phyloP scores from a whole-genome alignment of 2,113 vertebrate species.

The Butorides virescens region DNA sequence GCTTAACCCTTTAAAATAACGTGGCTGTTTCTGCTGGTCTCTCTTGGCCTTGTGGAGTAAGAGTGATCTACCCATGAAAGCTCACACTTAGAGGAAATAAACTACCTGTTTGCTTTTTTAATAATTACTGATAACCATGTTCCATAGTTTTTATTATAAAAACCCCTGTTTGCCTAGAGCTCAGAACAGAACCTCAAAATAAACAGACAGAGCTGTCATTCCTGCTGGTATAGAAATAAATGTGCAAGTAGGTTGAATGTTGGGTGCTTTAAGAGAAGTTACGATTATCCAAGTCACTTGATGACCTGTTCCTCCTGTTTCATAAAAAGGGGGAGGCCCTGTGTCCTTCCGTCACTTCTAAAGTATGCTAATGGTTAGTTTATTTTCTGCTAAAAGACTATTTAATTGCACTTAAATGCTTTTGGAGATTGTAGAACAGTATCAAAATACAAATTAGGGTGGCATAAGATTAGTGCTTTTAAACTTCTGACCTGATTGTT shows the following conservation, averaged over 20 bases:
- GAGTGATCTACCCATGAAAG: neutral
- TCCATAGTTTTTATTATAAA: neutral
- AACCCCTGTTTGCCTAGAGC: neutral
- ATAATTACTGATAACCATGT: neutral
- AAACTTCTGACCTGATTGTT: neutral
- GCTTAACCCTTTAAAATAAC: neutral
- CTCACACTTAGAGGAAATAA: neutral
- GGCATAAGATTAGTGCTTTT: neutral
- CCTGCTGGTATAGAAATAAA: neutral
- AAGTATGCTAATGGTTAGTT: neutral
- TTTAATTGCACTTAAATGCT: neutral
- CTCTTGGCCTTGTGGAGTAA: neutral
- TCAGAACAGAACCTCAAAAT: neutral
- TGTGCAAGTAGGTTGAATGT: rapidly evolving
- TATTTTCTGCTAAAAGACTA: neutral
- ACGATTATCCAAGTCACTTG: neutral
- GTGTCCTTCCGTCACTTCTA: neutral
- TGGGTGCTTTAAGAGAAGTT: neutral
- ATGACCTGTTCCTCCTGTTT: neutral
- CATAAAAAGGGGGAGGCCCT: neutral
- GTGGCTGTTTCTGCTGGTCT: neutral
- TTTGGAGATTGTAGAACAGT: neutral
- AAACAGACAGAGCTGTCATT: neutral
- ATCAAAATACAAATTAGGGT: neutral
- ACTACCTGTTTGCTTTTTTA: neutral